phyloP scores from a whole-genome alignment of 2,888 invertebrate genomes.

The Lycocerus yunnanus region DNA sequence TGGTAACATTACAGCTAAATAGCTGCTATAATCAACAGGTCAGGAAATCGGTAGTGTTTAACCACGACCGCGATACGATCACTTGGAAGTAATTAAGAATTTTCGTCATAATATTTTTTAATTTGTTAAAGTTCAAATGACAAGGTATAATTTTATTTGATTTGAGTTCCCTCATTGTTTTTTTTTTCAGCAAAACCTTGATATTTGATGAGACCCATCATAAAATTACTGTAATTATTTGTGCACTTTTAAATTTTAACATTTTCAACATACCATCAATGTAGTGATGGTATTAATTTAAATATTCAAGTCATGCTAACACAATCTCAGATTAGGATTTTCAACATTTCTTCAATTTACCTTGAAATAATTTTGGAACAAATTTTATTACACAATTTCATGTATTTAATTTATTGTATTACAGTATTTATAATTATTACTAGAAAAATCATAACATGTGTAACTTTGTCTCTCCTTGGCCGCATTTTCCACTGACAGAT shows the following conservation, averaged over 20 bases:
- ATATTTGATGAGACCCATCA: not conserved
- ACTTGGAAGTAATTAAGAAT: not conserved
- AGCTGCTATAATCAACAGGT: no score
- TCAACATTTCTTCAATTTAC: not conserved
- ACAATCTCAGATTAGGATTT: not conserved
- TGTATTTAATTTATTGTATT: not conserved
- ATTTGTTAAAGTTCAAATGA: not conserved
- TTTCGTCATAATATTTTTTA: not conserved
- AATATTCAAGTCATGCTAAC: not conserved
- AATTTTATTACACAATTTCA: not conserved
- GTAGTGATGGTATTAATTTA: not conserved
- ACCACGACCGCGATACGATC: not conserved
- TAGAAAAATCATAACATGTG: not conserved
- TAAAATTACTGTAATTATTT: not conserved
- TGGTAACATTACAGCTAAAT: no score
- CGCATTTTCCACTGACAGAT: not conserved
- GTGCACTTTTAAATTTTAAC: not conserved
- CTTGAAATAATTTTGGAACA: not conserved
- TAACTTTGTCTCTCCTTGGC: not conserved
- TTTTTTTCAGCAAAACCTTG: not conserved
- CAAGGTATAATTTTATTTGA: not conserved
- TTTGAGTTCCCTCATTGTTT: not conserved
- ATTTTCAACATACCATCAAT: not conserved
- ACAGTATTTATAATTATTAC: not conserved
- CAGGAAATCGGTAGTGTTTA: no score